Evolutionary conservation across 2,113 vertebrate genomes (phyloP).

Genomic region (Pavo muticus): DNA sequence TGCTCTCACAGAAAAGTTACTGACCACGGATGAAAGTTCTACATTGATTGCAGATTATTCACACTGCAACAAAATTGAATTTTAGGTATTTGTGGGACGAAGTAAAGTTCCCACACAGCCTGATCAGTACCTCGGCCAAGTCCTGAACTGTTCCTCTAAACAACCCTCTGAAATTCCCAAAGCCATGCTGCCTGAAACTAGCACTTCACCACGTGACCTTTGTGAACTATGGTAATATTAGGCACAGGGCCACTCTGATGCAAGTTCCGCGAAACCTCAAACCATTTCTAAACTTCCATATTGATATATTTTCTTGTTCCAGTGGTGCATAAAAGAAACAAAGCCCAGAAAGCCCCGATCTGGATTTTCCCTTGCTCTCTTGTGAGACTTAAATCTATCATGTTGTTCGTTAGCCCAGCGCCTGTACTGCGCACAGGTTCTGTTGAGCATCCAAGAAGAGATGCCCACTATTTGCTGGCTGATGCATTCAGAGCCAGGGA

Average conservation of each 20-base stretch:
- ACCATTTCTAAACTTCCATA: slow-evolving; percentile 63
- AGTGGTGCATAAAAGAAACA: slow-evolving; percentile 64
- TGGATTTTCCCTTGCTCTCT: slow-evolving; percentile 63
- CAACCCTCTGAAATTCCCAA: slow-evolving; percentile 47
- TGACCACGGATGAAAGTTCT: background rate
- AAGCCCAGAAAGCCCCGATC: slow-evolving; percentile 52
- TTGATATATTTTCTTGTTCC: slow-evolving; percentile 57
- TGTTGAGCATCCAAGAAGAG: background rate
- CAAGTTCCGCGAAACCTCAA: slow-evolving; percentile 45
- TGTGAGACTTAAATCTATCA: slow-evolving; percentile 5
- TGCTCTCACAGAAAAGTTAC: background rate
- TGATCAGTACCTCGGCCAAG: background rate
- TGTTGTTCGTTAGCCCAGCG: background rate
- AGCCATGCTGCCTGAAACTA: slow-evolving; percentile 8
- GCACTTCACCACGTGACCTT: slow-evolving; percentile 54
- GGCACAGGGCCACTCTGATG: slow-evolving; percentile 43
- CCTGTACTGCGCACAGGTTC: background rate
- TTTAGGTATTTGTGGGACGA: background rate
- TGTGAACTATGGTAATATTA: background rate
- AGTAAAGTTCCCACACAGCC: slow-evolving; percentile 15
- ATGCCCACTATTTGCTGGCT: background rate
- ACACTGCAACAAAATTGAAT: background rate
- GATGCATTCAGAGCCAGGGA: background rate
- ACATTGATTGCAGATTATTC: background rate
- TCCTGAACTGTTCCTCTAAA: slow-evolving; percentile 23